phyloP scores from a whole-genome alignment of 2,797 vertebrate species.

The Chromobotia macracanthus region DNA sequence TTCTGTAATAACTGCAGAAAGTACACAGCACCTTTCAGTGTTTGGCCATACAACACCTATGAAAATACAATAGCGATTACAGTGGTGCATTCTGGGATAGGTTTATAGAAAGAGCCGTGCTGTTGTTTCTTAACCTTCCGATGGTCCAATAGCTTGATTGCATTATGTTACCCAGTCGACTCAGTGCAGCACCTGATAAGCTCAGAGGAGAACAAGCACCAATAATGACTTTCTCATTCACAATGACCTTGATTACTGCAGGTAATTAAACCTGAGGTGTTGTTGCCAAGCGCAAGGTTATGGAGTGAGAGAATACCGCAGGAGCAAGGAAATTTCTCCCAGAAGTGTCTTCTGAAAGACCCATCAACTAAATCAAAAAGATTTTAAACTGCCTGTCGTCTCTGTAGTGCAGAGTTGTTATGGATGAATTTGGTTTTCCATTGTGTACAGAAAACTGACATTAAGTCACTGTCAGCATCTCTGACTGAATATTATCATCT shows the following conservation, averaged over 20 bases:
- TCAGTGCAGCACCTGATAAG: constrained; percentile 57
- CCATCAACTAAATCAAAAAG: constrained; percentile 33
- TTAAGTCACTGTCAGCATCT: not conserved
- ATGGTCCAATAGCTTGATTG: constrained; percentile 57
- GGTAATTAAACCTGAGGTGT: constrained; percentile 54
- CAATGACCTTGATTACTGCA: constrained; percentile 62
- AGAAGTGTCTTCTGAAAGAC: constrained; percentile 38
- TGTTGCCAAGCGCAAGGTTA: constrained; percentile 49
- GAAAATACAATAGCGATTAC: constrained; percentile 11
- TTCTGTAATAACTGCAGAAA: not conserved
- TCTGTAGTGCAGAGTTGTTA: not conserved
- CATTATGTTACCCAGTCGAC: constrained; percentile 47
- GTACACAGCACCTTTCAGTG: not conserved
- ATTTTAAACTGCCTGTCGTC: constrained; percentile 20
- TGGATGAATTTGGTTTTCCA: constrained; percentile 10
- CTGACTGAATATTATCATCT: constrained; percentile 17
- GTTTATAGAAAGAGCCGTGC: constrained; percentile 43
- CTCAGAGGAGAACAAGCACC: constrained; percentile 51
- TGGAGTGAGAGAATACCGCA: constrained; percentile 29
- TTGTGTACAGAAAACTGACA: not conserved
- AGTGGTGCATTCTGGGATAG: constrained; percentile 24
- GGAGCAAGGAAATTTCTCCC: constrained; percentile 32
- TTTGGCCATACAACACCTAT: not conserved
- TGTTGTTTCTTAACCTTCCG: constrained; percentile 50
- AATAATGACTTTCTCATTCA: constrained; percentile 60